Evolutionary conservation across 2,797 vertebrate species (phyloP).

Genomic region (Hemibagrus guttatus): DNA sequence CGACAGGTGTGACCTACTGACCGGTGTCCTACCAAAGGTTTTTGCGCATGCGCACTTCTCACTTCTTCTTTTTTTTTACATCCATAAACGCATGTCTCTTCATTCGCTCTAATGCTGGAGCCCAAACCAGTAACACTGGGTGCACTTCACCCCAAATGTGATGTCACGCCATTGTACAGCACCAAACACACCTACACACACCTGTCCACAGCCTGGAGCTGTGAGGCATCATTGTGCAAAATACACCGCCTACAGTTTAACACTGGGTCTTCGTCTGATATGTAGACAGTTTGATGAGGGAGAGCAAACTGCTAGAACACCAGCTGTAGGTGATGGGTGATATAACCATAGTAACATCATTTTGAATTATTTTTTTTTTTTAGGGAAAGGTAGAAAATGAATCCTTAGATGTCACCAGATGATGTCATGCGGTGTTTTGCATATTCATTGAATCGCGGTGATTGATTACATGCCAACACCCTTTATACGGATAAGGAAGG

Average conservation of each 20-base stretch:
- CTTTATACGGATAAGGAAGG: neutral
- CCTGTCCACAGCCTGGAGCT: neutral
- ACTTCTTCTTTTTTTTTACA: too few species aligned
- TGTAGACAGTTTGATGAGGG: neutral
- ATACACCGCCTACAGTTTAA: neutral
- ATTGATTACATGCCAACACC: neutral
- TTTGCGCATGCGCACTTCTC: neutral
- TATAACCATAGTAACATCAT: too few species aligned
- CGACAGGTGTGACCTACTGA: neutral
- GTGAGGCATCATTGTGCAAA: neutral
- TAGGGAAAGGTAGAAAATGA: neutral
- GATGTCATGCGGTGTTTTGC: neutral
- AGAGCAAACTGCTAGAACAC: neutral
- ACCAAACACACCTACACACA: neutral
- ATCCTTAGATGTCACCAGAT: neutral
- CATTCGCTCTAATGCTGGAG: neutral
- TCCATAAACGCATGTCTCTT: neutral
- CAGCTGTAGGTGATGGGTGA: neutral
- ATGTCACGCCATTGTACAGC: neutral
- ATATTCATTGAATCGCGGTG: neutral
- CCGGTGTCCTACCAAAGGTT: neutral
- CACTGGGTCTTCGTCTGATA: neutral
- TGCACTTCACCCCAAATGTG: too few species aligned
- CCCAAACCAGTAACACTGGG: neutral
- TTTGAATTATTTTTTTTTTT: neutral